These are phyloP conservation scores for Elysia crispata DNA, from an alignment of 2,888 invertebrate genomes.

Conservation along the genomic window DNA sequence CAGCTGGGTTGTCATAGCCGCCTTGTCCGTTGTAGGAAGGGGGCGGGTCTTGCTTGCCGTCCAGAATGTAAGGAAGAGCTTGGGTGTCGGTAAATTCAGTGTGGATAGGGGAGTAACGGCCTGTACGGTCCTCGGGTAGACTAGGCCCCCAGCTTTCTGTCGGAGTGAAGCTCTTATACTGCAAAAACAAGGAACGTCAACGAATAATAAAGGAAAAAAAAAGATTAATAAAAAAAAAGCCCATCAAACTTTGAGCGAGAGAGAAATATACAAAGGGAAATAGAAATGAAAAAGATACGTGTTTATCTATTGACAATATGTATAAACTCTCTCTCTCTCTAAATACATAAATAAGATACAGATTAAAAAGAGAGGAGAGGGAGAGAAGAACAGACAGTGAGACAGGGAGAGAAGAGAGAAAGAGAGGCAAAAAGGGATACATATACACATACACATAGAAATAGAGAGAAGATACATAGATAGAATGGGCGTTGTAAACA, in stretches of 20 bases:
- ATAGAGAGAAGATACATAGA: not conserved
- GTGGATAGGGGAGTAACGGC: conserved; percentile 52
- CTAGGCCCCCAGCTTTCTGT: conserved; percentile 64
- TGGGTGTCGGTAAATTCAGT: conserved; percentile 17
- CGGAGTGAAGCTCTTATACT: conserved; percentile 38
- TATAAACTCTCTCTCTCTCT: no score
- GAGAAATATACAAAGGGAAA: no score
- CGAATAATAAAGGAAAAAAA: no score
- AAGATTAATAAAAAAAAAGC: no score
- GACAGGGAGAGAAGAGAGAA: not conserved
- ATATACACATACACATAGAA: not conserved
- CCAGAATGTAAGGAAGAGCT: no score
- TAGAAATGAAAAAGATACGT: no score
- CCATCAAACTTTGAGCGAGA: no score
- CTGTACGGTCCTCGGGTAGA: conserved; percentile 58
- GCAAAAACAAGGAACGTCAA: not conserved
- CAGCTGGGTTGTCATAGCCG: no score
- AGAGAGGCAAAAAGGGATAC: not conserved
- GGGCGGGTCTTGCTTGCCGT: no score
- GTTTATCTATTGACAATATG: no score
- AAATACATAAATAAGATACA: no score
- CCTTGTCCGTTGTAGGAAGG: no score
- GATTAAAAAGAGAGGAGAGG: not conserved
- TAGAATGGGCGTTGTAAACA: not conserved
- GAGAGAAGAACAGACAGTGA: not conserved